Evolutionary conservation across 2,888 invertebrate genomes (phyloP), one percentile per base, ranked within the genome.

Genomic region (Drosophila nr. perissopoda): DNA sequence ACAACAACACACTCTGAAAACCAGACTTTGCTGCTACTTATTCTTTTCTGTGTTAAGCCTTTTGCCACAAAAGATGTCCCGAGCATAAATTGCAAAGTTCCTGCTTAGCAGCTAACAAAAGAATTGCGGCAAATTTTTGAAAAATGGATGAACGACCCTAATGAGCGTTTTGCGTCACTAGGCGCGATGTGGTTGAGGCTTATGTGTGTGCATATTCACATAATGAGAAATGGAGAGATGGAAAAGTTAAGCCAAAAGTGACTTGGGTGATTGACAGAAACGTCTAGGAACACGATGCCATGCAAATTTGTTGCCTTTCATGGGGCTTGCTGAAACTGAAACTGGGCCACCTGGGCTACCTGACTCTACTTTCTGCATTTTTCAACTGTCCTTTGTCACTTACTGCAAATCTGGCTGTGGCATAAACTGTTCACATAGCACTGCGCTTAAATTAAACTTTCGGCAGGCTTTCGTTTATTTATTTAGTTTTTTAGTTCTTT

Each of bases 31-130:
- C 27, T 38, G 38, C n/a, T n/a, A n/a, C 38, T 38, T n/a, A 27
- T 38, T n/a, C 13, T 16, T 7, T 29, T 64, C 31, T 57, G 29
- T 49, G 46, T 57, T 75, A 80, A 76, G 63, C 68, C 80, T 57
- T 80, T 67, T 63, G n/a, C 74, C 59, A 51, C 46, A 65, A 51
- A 63, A 70, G 51, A 49, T 59, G 48, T 49, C 49, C 25, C 38
- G 34, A 62, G 71, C 74, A 79, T 82, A 82, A 82, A 80, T 85
- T 76, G 71, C 74, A 70, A 74, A 74, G 68, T 69, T 64, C 65
- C 38, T 54, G 63, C 46, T 46, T 66, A 48, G 53, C 36, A 27
- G 38, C 46, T 13, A 42, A 73, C 74, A 73, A 68, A 63, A 67
- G 65, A 76, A 64, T 56, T 73, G 60, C 54, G 51, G 69, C 67